Conservation (phyloP, 2,797 vertebrate species). For the Eidolon dupreanum region DNA sequence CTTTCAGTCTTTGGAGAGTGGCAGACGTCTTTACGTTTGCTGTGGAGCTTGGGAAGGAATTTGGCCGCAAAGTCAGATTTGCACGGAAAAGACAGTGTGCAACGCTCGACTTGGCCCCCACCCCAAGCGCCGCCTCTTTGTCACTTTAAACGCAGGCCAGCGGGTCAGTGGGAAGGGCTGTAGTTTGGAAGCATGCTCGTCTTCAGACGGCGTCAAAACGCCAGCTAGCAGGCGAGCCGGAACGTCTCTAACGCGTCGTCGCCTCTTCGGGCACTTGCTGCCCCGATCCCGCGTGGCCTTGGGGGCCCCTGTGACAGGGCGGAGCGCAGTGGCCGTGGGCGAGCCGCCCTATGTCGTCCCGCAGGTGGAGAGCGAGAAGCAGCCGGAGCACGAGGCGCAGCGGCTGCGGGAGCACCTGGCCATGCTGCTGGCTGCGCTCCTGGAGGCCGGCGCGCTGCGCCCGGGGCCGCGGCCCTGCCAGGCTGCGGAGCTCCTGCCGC, state of each 20-base stretch:
- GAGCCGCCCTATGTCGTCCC: neutral
- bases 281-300: fast-evolving
- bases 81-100: fast-evolving
- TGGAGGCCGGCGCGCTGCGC: constrained; percentile 78
- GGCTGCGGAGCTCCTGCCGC: constrained; percentile 88
- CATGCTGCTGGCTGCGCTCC: constrained; percentile 88
- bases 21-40: fast-evolving
- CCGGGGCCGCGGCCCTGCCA: constrained; percentile 45
- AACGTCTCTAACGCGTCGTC: fast-evolving
- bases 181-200: fast-evolving
- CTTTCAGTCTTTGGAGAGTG: fast-evolving
- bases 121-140: too few relatives aligned
- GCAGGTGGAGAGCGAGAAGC: constrained; percentile 93
- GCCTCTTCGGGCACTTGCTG: fast-evolving
- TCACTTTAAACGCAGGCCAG: fast-evolving
- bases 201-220: fast-evolving
- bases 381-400: constrained; percentile 91
- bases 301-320: neutral
- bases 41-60: neutral
- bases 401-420: constrained; percentile 92
- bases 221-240: fast-evolving
- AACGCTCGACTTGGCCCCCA: too few relatives aligned
- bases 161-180: fast-evolving
- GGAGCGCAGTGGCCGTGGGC: fast-evolving
- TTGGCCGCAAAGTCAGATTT: neutral